A percentile compares a stretch with the other conserved stretches of the same genome.
Conservation (phyloP, 2,888 invertebrate genomes). For the Eupithecia insigniata region DNA sequence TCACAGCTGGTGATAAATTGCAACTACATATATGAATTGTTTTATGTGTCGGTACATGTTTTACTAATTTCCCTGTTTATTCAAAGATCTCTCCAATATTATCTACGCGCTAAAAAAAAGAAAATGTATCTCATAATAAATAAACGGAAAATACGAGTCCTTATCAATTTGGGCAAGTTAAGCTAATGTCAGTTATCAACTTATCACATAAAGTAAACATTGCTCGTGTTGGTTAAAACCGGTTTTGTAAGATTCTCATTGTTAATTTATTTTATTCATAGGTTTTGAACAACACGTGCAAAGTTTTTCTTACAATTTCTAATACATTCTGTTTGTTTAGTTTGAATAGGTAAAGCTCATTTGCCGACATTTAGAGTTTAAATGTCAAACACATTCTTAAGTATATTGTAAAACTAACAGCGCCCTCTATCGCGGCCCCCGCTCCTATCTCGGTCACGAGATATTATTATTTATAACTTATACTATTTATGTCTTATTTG, state of each 20-base stretch:
- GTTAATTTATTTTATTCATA: background rate
- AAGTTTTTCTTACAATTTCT: background rate
- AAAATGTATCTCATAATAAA: background rate
- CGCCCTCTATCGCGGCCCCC: background rate
- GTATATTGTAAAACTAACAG: background rate
- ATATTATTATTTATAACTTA: background rate
- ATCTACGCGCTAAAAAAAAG: background rate
- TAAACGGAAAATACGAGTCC: conserved; percentile 14
- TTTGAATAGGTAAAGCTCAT: background rate
- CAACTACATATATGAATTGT: no score
- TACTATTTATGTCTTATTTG: conserved; percentile 7
- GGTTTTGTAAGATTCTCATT: background rate
- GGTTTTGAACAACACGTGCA: background rate
- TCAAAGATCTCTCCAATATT: background rate
- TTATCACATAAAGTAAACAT: conserved; percentile 1
- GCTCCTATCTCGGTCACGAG: background rate
- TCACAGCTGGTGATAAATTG: no score
- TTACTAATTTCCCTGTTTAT: background rate
- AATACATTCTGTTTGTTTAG: background rate
- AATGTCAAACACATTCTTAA: background rate
- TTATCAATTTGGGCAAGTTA: conserved; percentile 8
- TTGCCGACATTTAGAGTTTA: background rate
- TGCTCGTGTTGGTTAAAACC: background rate
- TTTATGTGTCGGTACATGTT: no score
- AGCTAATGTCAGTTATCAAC: no score